phyloP scores from a whole-genome alignment of 2,888 invertebrate genomes.

The Morpho deidamia region DNA sequence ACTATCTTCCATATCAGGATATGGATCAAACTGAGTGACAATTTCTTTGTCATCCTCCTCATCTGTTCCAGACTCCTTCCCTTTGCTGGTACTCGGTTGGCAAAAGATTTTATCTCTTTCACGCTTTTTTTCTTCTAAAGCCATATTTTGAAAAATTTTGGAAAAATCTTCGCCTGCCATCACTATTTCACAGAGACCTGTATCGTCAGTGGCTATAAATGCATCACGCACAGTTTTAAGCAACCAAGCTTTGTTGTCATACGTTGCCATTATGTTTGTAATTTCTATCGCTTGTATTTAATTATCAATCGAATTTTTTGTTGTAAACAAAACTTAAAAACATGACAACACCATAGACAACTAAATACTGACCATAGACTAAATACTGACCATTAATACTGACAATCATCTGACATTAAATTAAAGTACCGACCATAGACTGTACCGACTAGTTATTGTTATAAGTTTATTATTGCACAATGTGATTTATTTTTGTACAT shows the following conservation, averaged over 20 bases:
- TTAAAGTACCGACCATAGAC: too few relatives aligned
- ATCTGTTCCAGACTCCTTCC: conserved; percentile 46
- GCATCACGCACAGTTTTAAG: conserved; percentile 95
- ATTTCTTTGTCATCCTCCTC: conserved; percentile 59
- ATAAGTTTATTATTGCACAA: too few relatives aligned
- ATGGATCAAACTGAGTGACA: conserved; percentile 80
- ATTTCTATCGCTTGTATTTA: neutral
- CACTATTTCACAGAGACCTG: conserved; percentile 94
- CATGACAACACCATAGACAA: too few relatives aligned
- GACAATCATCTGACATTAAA: too few relatives aligned
- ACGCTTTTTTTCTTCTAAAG: conserved; percentile 59
- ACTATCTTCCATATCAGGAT: conserved; percentile 88
- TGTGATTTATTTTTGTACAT: too few relatives aligned
- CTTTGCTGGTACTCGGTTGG: conserved; percentile 54
- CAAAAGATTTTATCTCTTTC: conserved; percentile 46
- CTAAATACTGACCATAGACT: too few relatives aligned
- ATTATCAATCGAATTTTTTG: neutral
- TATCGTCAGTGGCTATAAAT: conserved; percentile 97
- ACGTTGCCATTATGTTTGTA: conserved; percentile 88
- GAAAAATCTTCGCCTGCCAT: conserved; percentile 92
- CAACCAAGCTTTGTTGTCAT: conserved; percentile 95
- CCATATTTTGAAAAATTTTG: conserved; percentile 68
- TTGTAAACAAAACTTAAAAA: neutral
- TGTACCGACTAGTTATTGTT: too few relatives aligned
- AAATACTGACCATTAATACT: too few relatives aligned